A percentile compares a stretch with the other conserved stretches of the same genome.
Conservation (phyloP, 2,888 invertebrate genomes). For the Pollenia amentaria region DNA sequence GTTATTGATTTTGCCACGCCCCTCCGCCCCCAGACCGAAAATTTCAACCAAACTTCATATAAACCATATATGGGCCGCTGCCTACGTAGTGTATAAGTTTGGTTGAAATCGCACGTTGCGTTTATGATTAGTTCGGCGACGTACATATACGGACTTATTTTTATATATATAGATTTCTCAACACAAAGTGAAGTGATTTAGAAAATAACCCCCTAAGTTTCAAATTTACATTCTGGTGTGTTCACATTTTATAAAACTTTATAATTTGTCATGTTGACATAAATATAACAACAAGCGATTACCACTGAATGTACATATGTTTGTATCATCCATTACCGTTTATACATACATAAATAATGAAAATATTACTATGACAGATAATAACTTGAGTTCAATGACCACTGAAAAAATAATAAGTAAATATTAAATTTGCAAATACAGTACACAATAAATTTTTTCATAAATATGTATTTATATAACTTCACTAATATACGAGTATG, state of each 20-base stretch:
- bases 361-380: not conserved
- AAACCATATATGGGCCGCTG: too few relatives aligned
- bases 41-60: too few relatives aligned
- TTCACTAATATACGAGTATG: constrained; percentile 26
- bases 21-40: too few relatives aligned
- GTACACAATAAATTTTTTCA: constrained; percentile 10
- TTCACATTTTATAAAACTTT: constrained; percentile 32
- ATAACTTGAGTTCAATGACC: constrained; percentile 46
- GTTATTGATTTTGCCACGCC: too few relatives aligned
- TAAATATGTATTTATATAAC: constrained; percentile 29
- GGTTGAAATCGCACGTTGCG: too few relatives aligned
- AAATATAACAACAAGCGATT: not conserved
- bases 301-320: not conserved
- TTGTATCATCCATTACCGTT: not conserved
- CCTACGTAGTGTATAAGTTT: too few relatives aligned
- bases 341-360: not conserved
- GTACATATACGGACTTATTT: too few relatives aligned
- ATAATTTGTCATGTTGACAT: constrained; percentile 43
- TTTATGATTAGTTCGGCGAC: too few relatives aligned
- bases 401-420: constrained; percentile 16
- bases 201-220: not conserved
- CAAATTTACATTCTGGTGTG: not conserved
- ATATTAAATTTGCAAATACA: constrained; percentile 20
- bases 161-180: too few relatives aligned
- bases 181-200: too few relatives aligned